Evolutionary conservation across 2,797 vertebrate genomes (phyloP), one percentile per base, ranked within the genome.

Genomic region (Halcyon badia): DNA sequence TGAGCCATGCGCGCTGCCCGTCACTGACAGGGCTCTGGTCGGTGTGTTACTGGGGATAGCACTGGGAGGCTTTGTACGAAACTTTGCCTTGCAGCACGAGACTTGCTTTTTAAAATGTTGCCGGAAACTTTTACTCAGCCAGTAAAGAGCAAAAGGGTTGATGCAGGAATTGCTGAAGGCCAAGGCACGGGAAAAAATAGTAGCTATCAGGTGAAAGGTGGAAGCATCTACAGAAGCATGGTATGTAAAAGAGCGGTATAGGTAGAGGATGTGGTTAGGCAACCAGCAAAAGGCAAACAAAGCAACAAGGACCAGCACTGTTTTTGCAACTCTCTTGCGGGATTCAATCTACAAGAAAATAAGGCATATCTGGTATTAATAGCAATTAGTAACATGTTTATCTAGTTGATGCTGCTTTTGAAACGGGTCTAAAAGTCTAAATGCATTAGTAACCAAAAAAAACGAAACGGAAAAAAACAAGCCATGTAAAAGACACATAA

Each of bases 261-360:
- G 91, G 89, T 98, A 98, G 69, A 98, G 98, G 83, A 98, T 96
- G 91, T 98, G 98, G 96, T 98, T 98, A 4, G 98, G 98, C 83
- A 98, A 60, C 98, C 98, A 98, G 96, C 98, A 98, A 90, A 98
- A 91, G 52, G 98, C 98, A 94, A 98, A 98, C 82, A 98, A 94
- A 76, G 96, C 98, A 57, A 98, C 98, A 49, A 98, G 96, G 86
- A 98, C 98, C 95, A 98, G 68, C 19, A 98, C 98, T 1, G 98
- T 98, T 96, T 98, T 98, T 77, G 98, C 98, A 89, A 98, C 98
- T 96, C 98, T 98, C 95, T 98, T 98, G 89, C 98, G 98, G 90
- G 98, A 98, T 96, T 98, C 98, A 58, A 98, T 98, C 98, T 98
- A 89, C 26, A 14, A 93, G 73, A 91, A 86, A 96, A 76, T 25